phyloP scores from a whole-genome alignment of 2,113 vertebrate genomes.

The Pseudorhombus dupliciocellatus region DNA sequence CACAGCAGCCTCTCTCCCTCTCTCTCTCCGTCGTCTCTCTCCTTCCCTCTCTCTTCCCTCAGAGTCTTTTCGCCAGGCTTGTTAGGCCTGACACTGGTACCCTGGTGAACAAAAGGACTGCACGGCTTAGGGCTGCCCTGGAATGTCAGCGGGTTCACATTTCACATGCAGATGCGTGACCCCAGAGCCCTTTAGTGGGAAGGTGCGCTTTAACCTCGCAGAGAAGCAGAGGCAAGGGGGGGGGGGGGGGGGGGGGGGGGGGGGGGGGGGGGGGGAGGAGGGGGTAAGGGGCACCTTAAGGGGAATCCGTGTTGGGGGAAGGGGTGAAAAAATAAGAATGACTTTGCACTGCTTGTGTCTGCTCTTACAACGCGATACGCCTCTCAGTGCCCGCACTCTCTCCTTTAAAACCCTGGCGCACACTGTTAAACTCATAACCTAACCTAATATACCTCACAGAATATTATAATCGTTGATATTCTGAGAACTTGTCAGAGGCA shows the following conservation, averaged over 20 bases:
- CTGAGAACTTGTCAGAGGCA: constrained; percentile 80
- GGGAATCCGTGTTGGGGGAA: constrained; percentile 58
- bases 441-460: constrained; percentile 60
- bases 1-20: constrained; percentile 39
- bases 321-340: constrained; percentile 71
- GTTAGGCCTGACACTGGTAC: constrained; percentile 90
- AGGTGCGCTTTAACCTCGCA: constrained; percentile 84
- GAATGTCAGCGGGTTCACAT: constrained; percentile 97
- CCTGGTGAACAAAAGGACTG: constrained; percentile 91
- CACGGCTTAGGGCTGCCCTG: constrained; percentile 84
- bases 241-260: constrained; percentile 47
- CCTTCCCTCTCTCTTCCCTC: constrained; percentile 33
- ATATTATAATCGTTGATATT: constrained; percentile 70
- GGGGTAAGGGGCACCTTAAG: constrained; percentile 78
- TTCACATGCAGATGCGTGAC: constrained; percentile 98
- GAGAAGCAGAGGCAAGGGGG: constrained; percentile 81
- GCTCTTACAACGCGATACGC: constrained; percentile 33
- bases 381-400: constrained; percentile 28
- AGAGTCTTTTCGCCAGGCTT: constrained; percentile 75
- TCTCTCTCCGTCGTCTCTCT: constrained; percentile 33
- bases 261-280: no score
- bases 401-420: constrained; percentile 42
- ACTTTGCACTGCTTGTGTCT: constrained; percentile 59
- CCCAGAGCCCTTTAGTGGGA: constrained; percentile 86
- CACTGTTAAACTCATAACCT: constrained; percentile 45